Evolutionary conservation across 2,888 invertebrate species (phyloP).

Genomic region (Luffia ferchaultella): DNA sequence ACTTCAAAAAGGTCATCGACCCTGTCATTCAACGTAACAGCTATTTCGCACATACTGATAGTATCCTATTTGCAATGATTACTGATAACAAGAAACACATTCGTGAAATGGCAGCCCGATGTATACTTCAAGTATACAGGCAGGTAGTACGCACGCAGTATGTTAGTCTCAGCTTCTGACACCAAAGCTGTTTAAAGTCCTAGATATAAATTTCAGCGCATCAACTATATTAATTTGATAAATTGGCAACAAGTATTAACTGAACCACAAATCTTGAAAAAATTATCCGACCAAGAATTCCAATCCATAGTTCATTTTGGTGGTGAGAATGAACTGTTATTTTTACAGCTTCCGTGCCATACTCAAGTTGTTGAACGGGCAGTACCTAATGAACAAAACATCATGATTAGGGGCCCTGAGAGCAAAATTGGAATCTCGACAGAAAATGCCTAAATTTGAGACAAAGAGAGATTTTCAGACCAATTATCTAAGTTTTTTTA

Average conservation of each 20-base stretch:
- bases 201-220: too few relatives aligned
- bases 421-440: neutral
- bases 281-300: neutral
- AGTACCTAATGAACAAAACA: neutral
- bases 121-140: neutral
- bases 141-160: too few relatives aligned
- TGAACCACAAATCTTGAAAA: neutral
- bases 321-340: neutral
- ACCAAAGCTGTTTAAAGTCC: neutral
- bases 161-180: neutral
- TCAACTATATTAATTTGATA: neutral
- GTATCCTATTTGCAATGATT: neutral
- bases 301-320: neutral
- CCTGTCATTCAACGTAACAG: neutral
- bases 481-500: neutral
- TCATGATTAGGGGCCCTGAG: neutral
- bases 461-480: neutral
- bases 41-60: too few relatives aligned
- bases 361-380: neutral
- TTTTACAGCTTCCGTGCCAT: neutral
- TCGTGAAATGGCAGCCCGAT: neutral
- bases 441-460: neutral
- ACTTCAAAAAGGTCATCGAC: neutral
- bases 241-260: neutral
- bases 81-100: neutral